Base-by-base conservation (phyloP, 1,140 invertebrate genomes). In the Rhyacophila brunnea region DNA sequence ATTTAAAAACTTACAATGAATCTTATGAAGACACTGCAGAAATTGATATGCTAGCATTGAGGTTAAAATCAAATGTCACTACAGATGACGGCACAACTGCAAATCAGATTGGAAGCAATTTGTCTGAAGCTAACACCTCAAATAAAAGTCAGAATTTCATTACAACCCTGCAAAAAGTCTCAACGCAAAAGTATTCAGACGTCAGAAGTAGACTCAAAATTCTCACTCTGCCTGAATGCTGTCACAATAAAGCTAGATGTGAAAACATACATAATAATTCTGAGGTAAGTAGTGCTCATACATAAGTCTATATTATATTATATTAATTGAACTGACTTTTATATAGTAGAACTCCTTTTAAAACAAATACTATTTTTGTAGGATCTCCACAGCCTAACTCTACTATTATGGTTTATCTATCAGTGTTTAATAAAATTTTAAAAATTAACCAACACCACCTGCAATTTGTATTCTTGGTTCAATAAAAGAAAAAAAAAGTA, bases 211-310 rank as follows among this genome's bases (percentile, higher is more conserved):
- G 69, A 48, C 46, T 71, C 2, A 49, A 62, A 15, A 32, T 70
- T 11, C 5, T 67, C 3, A 65, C 67, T 48, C 58, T 70, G 7
- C 74, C 74, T 6, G 6, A 57, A n/a, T 75, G 73, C 19, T 55
- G 53, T 46, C 5, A 44, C 10, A 23, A 55, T 17, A 23, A 1
- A 34, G 32, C 2, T n/a, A 4, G 1, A 7, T 55, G 53, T 34
- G 14, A 55, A 17, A 46, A 55, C 9, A 42, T 15, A 19, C 51
- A 53, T 20, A n/a, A 38, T 5, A 40, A 28, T 28, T 28, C 23
- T 28, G 9, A 28, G 23, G 23, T 28, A 28, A 28, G 23, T 28
- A n/a, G n/a, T n/a, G n/a, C n/a, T n/a, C n/a, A n/a, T n/a, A n/a
- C n/a, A n/a, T n/a, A n/a, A n/a, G n/a, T n/a, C n/a, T n/a, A n/a